These are phyloP conservation scores for Campaea margaritaria DNA, from an alignment of 2,888 invertebrate species.

Conservation along the genomic window DNA sequence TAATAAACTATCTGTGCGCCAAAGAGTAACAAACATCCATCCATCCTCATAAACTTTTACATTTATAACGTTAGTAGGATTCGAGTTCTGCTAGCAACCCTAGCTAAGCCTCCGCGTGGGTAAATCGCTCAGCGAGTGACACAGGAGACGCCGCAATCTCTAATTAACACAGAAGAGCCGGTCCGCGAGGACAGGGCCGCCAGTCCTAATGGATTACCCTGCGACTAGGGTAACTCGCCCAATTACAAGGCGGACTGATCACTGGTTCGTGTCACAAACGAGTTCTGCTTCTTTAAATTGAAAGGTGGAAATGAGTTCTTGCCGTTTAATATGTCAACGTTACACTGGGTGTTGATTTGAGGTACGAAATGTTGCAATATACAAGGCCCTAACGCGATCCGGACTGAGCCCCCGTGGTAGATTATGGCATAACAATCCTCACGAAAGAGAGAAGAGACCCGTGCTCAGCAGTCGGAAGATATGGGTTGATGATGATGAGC, in stretches of 20 bases:
- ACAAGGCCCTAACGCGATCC: no score
- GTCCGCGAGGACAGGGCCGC: constrained; percentile 51
- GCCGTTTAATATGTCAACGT: not conserved
- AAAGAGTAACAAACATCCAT: no score
- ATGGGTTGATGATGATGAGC: no score
- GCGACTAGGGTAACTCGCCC: constrained; percentile 63
- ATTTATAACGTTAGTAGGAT: no score
- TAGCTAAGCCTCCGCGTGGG: constrained; percentile 46
- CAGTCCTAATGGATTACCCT: constrained; percentile 66
- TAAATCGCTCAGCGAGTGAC: constrained; percentile 58
- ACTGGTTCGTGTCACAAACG: constrained; percentile 4
- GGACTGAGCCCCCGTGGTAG: no score
- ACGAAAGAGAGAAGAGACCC: no score
- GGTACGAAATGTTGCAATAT: no score
- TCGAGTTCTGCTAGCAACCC: not conserved
- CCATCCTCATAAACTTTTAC: no score
- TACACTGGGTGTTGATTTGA: not conserved
- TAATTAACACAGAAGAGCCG: constrained; percentile 60
- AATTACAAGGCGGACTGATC: constrained; percentile 53
- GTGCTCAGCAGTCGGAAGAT: no score
- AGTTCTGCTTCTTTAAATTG: constrained; percentile 7
- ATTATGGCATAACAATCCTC: no score
- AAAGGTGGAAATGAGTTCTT: constrained; percentile 11
- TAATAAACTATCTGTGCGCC: no score
- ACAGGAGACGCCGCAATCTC: constrained; percentile 55